These are phyloP conservation scores for Heterocephalus glaber DNA, from an alignment of 2,113 vertebrate genomes.

Conservation along the genomic window DNA sequence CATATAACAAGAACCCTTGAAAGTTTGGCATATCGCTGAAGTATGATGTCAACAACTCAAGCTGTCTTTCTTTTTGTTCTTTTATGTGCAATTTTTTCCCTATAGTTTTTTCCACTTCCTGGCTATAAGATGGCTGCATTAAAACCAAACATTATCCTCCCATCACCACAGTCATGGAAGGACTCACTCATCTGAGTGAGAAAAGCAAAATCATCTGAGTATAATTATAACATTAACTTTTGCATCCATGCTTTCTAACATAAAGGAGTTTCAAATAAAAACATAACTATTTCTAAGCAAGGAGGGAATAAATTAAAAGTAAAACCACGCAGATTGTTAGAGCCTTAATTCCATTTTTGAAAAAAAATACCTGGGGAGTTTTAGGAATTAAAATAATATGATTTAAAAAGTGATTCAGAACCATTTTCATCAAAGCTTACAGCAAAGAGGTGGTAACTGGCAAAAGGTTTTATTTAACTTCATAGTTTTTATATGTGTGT, in stretches of 20 bases:
- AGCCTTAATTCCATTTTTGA: neutral
- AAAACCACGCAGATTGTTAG: neutral
- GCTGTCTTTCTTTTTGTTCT: neutral
- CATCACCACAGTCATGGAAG: neutral
- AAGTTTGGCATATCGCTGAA: neutral
- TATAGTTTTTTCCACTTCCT: neutral
- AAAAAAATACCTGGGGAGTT: conserved; percentile 28
- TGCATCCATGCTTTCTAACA: neutral
- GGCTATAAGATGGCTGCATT: neutral
- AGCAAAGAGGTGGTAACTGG: neutral
- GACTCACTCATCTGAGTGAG: neutral
- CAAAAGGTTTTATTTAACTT: neutral
- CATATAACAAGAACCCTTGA: too few species aligned
- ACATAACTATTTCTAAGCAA: neutral
- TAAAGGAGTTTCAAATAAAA: neutral
- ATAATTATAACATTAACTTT: neutral
- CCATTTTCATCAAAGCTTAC: neutral
- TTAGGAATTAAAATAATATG: neutral
- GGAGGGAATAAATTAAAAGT: conserved; percentile 33
- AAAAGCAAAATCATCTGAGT: neutral
- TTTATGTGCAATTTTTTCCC: neutral
- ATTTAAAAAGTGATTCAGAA: neutral
- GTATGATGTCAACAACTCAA: neutral
- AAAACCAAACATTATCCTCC: neutral
- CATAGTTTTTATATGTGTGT: neutral